phyloP scores from a whole-genome alignment of 2,797 vertebrate species.

The Parauchenoglanis punctatus region DNA sequence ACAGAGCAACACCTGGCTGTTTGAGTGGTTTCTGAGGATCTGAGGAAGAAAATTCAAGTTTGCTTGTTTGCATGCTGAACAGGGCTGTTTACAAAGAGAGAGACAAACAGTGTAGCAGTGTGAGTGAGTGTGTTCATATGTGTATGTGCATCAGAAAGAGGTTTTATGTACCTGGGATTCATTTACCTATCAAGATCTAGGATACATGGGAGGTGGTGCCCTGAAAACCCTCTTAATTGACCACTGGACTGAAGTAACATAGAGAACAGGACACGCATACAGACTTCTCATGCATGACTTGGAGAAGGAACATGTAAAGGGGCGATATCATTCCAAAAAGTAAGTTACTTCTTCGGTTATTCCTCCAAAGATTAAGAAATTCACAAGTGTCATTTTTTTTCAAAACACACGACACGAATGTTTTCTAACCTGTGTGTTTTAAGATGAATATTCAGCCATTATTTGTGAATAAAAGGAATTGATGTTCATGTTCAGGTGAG shows the following conservation, averaged over 20 bases:
- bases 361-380: neutral
- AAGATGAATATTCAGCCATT: conserved; percentile 9
- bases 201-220: conserved; percentile 4
- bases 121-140: neutral
- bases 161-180: conserved; percentile 2
- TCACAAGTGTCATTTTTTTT: neutral
- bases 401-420: neutral
- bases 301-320: conserved; percentile 27
- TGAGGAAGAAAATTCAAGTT: conserved; percentile 30
- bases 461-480: conserved; percentile 26
- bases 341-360: neutral
- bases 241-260: conserved; percentile 11
- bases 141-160: neutral
- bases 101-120: neutral
- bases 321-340: neutral
- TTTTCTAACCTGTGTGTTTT: neutral
- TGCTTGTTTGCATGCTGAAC: conserved; percentile 5
- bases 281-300: conserved; percentile 34
- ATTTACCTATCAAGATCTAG: conserved; percentile 1
- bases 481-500: conserved; percentile 36
- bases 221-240: conserved; percentile 25
- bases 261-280: conserved; percentile 30
- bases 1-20: conserved; percentile 55
- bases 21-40: conserved; percentile 43
- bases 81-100: neutral